Evolutionary conservation across 92 coral and sea anemone genomes (phyloP).

Genomic region (Micromussa lordhowensis): DNA sequence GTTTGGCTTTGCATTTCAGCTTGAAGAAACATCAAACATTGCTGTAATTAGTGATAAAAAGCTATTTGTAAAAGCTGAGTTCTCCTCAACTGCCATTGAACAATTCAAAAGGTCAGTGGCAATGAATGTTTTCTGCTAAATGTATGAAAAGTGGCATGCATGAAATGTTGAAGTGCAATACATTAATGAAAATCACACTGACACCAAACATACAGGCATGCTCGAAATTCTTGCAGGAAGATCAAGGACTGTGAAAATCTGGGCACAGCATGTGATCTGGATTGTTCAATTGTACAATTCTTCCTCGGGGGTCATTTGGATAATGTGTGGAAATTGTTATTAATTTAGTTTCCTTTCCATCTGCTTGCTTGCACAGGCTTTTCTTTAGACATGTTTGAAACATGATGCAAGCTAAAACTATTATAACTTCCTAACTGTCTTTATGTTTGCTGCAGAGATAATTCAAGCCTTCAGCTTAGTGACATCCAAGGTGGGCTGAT

Average conservation of each 20-base stretch:
- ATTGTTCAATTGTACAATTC: too few species aligned
- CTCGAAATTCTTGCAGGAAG: too few species aligned
- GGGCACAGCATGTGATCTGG: too few species aligned
- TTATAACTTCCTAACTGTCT: not conserved
- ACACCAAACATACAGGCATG: too few species aligned
- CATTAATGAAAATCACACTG: too few species aligned
- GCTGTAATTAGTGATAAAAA: conserved; percentile 62
- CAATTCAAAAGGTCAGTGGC: conserved; percentile 45
- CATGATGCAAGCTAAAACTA: not conserved
- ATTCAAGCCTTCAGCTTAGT: conserved; percentile 27
- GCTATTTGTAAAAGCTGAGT: conserved; percentile 47
- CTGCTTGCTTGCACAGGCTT: not conserved
- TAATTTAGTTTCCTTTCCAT: too few species aligned
- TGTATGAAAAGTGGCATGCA: too few species aligned
- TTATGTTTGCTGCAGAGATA: conserved; percentile 37
- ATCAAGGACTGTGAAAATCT: too few species aligned
- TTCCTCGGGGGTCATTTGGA: too few species aligned
- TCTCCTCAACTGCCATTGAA: conserved; percentile 41
- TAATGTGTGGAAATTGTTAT: not conserved
- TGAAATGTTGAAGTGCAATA: too few species aligned
- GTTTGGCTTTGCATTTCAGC: conserved; percentile 1
- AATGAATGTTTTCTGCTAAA: not conserved
- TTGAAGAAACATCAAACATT: conserved; percentile 22
- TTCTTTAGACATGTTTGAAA: not conserved
- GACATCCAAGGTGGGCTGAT: conserved; percentile 66